Base-by-base conservation (phyloP, 1,140 invertebrate species). In the Ips typographus region DNA sequence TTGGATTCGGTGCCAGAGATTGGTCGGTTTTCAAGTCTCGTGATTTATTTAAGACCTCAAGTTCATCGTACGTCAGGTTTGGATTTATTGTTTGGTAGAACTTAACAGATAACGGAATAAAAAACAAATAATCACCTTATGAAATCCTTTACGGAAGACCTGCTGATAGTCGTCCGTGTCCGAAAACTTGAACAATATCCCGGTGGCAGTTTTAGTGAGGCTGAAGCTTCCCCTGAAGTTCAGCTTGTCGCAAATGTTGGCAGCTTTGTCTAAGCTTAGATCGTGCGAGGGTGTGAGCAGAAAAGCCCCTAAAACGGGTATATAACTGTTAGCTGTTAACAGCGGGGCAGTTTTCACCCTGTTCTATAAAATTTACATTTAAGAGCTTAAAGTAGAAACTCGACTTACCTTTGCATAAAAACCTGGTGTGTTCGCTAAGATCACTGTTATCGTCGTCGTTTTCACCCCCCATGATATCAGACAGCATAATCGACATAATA, bases 111-210 rank as follows among this genome's bases (percentile, higher is more conserved):
- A 22, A 22, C 22, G 22, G 22, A 22, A 22, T 22, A 22, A 22
- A 22, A 22, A 22, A 22, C 22, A 22, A 22, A 22, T 22, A 22
- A 47, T 91, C 53, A 92, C 90, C 83, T 92, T 92, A 79, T 93
- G 91, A 81, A 93, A 93, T 7, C 91, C 91, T 78, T 93, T 93
- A 79, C 92, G 90, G 83, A 89, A 92, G 44, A 93, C 91, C 77
- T 90, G 89, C 80, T 91, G 90, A 80, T 90, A 93, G 78, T 93
- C 91, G 68, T 93, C 91, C 73, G 90, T 89, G 79, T 90, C 89
- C 72, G 90, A 91, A 81, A 93, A 93, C 80, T 92, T 93, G 84
- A 93, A 93, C 55, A 93, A 84, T 74, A 93, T 92, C n/a, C 91
- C 91, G 55, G 91, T 93, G 64, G 91, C 91, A 1, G 91, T 93